Conservation (phyloP, 2,797 vertebrate genomes). For the Leptodactylus fallax region DNA sequence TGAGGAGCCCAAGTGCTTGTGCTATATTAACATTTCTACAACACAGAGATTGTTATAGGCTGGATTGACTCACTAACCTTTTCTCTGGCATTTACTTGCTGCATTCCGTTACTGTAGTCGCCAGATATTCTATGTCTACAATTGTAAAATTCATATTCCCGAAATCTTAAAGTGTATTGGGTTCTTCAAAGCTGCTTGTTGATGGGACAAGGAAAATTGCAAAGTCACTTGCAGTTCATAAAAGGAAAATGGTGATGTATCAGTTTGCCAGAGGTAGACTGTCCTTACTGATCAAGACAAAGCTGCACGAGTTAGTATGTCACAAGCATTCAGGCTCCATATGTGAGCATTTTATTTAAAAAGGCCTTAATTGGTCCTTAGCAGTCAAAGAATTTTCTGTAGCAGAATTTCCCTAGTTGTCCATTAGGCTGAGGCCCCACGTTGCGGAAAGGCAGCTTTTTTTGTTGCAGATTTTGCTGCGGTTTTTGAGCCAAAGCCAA, state of each 20-base stretch:
- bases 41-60: not conserved
- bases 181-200: not conserved
- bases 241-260: not conserved
- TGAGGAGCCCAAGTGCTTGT: constrained; percentile 22
- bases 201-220: constrained; percentile 1
- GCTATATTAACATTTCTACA: constrained; percentile 16
- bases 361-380: not conserved
- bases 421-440: no score
- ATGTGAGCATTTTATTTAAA: constrained; percentile 14
- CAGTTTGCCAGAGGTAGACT: not conserved
- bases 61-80: not conserved
- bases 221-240: not conserved
- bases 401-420: not conserved
- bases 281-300: not conserved
- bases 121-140: not conserved
- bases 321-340: constrained; percentile 25
- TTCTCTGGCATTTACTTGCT: not conserved
- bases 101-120: not conserved
- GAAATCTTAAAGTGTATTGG: not conserved
- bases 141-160: not conserved
- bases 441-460: no score
- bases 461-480: no score
- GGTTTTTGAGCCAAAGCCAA: no score
- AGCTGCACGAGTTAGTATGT: not conserved
- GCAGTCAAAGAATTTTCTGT: not conserved